These are phyloP conservation scores for Druon quercuslanigerum DNA, from an alignment of 1,140 invertebrate genomes.

Conservation along the genomic window DNA sequence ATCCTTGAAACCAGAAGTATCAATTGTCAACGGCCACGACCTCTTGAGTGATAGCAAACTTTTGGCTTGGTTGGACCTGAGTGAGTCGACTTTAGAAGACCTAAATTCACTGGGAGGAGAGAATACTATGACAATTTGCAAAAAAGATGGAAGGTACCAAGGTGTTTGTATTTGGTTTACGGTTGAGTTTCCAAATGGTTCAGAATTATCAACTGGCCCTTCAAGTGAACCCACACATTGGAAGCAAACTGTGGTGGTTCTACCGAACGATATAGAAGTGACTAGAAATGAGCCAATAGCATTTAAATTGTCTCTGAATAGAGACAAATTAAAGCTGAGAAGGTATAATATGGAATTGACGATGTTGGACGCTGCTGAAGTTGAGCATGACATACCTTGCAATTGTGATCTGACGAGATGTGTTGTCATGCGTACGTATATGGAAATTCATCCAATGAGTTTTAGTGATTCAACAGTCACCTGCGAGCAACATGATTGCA, in stretches of 20 bases:
- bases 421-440: constrained; percentile 81
- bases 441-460: constrained; percentile 70
- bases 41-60: constrained; percentile 80
- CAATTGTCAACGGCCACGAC: constrained; percentile 63
- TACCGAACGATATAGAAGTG: constrained; percentile 81
- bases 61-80: constrained; percentile 84
- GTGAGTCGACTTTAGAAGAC: constrained; percentile 79
- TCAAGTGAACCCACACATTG: constrained; percentile 90
- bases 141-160: constrained; percentile 81
- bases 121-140: constrained; percentile 69
- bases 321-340: constrained; percentile 62
- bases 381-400: constrained; percentile 87
- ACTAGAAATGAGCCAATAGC: constrained; percentile 81
- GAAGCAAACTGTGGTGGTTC: constrained; percentile 96
- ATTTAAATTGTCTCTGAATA: constrained; percentile 72
- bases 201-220: constrained; percentile 86
- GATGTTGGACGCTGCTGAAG: constrained; percentile 81
- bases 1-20: constrained; percentile 66
- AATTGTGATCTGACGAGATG: constrained; percentile 86
- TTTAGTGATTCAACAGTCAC: not conserved
- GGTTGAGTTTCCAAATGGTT: constrained; percentile 82
- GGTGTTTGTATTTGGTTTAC: constrained; percentile 92
- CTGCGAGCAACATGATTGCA: not conserved
- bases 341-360: constrained; percentile 83
- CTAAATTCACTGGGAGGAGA: constrained; percentile 87